Evolutionary conservation across 1,140 invertebrate genomes (phyloP).

Genomic region (Phymastichus coffea): DNA sequence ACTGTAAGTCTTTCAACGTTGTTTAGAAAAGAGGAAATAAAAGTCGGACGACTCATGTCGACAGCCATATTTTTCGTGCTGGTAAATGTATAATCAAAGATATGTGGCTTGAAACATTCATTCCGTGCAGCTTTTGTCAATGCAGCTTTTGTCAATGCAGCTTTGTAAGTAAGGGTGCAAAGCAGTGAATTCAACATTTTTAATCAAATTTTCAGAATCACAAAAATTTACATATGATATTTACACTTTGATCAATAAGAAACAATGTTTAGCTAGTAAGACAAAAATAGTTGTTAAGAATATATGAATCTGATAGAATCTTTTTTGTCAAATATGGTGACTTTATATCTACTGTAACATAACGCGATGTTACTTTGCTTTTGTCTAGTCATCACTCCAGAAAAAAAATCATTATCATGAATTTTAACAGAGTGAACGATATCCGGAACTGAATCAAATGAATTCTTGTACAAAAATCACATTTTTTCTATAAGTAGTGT

Average conservation of each 20-base stretch:
- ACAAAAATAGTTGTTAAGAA: neutral
- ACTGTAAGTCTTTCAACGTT: too few species aligned
- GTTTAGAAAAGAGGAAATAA: too few species aligned
- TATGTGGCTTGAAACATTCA: neutral
- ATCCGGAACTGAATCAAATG: too few species aligned
- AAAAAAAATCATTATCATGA: too few species aligned
- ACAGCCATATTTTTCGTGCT: neutral
- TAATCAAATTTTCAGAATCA: neutral
- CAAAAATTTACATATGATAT: neutral
- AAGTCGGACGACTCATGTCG: too few species aligned
- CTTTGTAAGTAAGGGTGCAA: slow-evolving; percentile 14
- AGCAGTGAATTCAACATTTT: neutral
- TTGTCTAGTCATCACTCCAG: too few species aligned
- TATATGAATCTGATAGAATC: neutral
- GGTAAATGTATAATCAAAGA: slow-evolving; percentile 19
- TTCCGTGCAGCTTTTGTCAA: too few species aligned
- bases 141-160: neutral
- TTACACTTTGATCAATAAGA: neutral
- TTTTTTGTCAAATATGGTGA: neutral
- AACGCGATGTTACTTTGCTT: too few species aligned
- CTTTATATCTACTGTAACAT: slow-evolving; percentile 8
- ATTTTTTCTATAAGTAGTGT: too few species aligned
- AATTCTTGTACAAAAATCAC: too few species aligned
- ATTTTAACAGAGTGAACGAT: too few species aligned
- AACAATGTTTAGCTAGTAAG: neutral